phyloP scores from a whole-genome alignment of 2,797 vertebrate genomes.

The Pipistrellus pygmaeus region DNA sequence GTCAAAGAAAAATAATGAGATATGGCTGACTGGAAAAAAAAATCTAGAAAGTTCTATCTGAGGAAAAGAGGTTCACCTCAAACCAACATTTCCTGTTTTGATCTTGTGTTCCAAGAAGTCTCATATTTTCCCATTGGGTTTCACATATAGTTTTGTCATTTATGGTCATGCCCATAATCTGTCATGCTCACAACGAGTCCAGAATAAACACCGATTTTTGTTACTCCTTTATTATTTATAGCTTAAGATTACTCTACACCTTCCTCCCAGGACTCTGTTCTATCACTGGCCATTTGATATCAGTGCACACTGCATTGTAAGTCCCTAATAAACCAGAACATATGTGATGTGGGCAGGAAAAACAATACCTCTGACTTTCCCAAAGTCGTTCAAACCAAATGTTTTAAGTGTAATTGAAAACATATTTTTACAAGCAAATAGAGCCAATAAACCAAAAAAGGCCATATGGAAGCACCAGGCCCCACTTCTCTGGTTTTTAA shows the following conservation, averaged over 20 bases:
- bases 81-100: conserved; percentile 71
- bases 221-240: conserved; percentile 81
- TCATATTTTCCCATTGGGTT: conserved; percentile 75
- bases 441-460: conserved; percentile 79
- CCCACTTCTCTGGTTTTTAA: conserved; percentile 74
- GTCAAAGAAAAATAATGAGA: conserved; percentile 79
- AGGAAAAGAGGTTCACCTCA: conserved; percentile 75
- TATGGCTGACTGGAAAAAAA: conserved; percentile 65
- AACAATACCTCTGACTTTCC: conserved; percentile 79
- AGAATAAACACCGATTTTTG: conserved; percentile 76
- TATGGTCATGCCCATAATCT: conserved; percentile 71
- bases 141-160: conserved; percentile 74
- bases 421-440: conserved; percentile 84
- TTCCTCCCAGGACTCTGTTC: conserved; percentile 72
- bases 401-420: conserved; percentile 86
- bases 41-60: conserved; percentile 59
- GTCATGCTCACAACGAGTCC: conserved; percentile 66
- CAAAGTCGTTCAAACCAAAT: conserved; percentile 81
- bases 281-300: conserved; percentile 76
- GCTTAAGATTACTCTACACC: conserved; percentile 74
- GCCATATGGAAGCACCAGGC: conserved; percentile 75
- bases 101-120: conserved; percentile 62
- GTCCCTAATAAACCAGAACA: conserved; percentile 72
- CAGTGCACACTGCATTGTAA: conserved; percentile 66
- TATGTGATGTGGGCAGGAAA: conserved; percentile 78